A percentile compares a stretch with the other conserved stretches of the same genome.
These are phyloP conservation scores for Thera obeliscata DNA, from an alignment of 2,888 invertebrate species.

Conservation along the genomic window DNA sequence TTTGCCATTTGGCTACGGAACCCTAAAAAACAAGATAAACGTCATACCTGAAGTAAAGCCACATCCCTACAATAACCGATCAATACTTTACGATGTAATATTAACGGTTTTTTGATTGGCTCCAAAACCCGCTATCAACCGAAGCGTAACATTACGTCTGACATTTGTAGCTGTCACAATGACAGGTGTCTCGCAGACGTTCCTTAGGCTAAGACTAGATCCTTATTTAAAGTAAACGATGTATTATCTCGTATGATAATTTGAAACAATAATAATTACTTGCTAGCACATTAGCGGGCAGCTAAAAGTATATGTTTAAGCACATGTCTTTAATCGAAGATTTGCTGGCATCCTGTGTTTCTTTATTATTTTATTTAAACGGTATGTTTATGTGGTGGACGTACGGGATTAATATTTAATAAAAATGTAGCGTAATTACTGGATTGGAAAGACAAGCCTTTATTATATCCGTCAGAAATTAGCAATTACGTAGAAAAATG, in stretches of 20 bases:
- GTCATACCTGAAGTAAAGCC: conserved; percentile 1
- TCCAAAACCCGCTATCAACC: conserved; percentile 51
- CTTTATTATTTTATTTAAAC: conserved; percentile 22
- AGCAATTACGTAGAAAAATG: not conserved
- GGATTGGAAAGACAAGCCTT: not conserved
- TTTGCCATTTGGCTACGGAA: no score
- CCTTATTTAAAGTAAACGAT: conserved; percentile 18
- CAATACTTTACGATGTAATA: conserved; percentile 62
- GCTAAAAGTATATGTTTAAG: conserved; percentile 22
- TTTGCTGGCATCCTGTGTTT: conserved; percentile 29
- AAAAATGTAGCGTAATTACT: conserved; percentile 28
- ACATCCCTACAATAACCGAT: conserved; percentile 52
- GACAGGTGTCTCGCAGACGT: conserved; percentile 46
- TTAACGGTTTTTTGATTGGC: conserved; percentile 67
- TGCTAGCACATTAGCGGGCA: conserved; percentile 28
- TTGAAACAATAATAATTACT: conserved; percentile 22
- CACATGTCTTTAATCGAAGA: conserved; percentile 32
- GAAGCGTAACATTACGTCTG: conserved; percentile 44
- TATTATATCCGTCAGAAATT: not conserved
- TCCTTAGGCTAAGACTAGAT: conserved; percentile 25
- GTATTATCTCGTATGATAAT: conserved; percentile 31
- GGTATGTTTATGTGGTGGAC: conserved; percentile 13
- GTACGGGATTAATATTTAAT: conserved; percentile 27
- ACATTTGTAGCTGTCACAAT: conserved; percentile 55
- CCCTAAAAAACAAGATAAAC: conserved; percentile 7